A percentile compares a stretch with the other conserved stretches of the same genome.
phyloP scores from a whole-genome alignment of 2,113 vertebrate genomes.

The Sinocyclocheilus anophthalmus region DNA sequence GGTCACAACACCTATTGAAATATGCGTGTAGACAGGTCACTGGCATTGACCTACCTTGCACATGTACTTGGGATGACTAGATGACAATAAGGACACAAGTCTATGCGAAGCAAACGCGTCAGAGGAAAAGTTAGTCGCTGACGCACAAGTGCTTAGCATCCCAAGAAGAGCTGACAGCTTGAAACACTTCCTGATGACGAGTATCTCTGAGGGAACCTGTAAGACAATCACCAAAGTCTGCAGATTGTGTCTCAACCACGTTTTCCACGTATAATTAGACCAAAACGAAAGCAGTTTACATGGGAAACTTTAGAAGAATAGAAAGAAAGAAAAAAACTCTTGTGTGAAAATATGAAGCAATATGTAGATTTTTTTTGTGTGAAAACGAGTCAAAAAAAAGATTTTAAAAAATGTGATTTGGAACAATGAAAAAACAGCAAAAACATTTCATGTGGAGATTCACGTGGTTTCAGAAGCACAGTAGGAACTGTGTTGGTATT shows the following conservation, averaged over 20 bases:
- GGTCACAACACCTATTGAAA: constrained; percentile 78
- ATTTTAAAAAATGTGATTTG: background rate
- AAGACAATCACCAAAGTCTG: constrained; percentile 40
- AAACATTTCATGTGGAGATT: constrained; percentile 7
- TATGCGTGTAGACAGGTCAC: constrained; percentile 73
- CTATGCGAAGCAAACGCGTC: constrained; percentile 20
- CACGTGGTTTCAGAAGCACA: constrained; percentile 31
- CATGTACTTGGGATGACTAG: constrained; percentile 26
- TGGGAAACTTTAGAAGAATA: background rate
- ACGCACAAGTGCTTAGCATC: constrained; percentile 17
- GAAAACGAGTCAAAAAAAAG: constrained; percentile 3
- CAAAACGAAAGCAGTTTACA: background rate
- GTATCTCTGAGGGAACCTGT: constrained; percentile 57
- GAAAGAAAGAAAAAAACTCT: background rate
- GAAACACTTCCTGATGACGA: constrained; percentile 62
- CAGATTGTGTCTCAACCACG: constrained; percentile 44
- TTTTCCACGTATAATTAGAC: constrained; percentile 31
- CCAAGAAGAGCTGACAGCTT: constrained; percentile 32
- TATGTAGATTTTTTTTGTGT: constrained; percentile 46
- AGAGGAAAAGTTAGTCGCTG: background rate
- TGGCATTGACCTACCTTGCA: constrained; percentile 22
- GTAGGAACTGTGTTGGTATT: constrained; percentile 26
- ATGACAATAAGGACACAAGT: constrained; percentile 2
- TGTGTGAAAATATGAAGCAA: constrained; percentile 45
- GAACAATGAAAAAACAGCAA: constrained; percentile 11